phyloP scores from a whole-genome alignment of 2,113 vertebrate genomes.

The Tautogolabrus adspersus region DNA sequence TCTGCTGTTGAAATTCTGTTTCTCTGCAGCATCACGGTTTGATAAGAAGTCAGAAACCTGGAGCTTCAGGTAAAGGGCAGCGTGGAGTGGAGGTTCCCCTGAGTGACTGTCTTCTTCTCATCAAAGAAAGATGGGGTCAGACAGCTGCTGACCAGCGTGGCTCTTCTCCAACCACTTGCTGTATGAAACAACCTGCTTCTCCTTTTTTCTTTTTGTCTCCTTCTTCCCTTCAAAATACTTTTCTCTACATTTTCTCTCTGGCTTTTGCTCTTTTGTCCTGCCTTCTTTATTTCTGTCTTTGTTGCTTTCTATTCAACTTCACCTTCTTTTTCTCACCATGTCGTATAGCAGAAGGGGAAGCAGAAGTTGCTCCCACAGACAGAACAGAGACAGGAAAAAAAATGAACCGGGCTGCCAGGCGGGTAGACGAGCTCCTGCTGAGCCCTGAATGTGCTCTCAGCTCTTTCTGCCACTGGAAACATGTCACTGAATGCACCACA shows the following conservation, averaged over 20 bases:
- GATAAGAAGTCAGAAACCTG: neutral
- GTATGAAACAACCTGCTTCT: slow-evolving; percentile 21
- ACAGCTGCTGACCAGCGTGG: slow-evolving; percentile 28
- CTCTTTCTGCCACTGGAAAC: slow-evolving; percentile 36
- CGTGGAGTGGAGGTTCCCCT: slow-evolving; percentile 32
- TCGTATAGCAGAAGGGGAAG: neutral
- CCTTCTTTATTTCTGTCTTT: neutral
- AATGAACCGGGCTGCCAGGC: neutral
- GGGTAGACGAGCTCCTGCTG: slow-evolving; percentile 34
- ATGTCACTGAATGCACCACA: slow-evolving; percentile 23
- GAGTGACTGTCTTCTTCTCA: slow-evolving; percentile 26
- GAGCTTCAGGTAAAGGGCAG: slow-evolving; percentile 49
- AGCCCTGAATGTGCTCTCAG: slow-evolving; percentile 22
- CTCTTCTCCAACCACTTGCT: slow-evolving; percentile 21
- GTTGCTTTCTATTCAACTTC: neutral
- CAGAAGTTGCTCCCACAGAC: slow-evolving; percentile 39
- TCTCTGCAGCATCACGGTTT: slow-evolving; percentile 6
- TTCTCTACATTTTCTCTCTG: slow-evolving; percentile 1
- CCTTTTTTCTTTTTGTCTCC: slow-evolving; percentile 12
- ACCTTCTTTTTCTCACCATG: neutral
- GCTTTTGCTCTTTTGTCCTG: neutral
- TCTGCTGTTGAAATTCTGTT: neutral
- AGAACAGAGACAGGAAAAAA: slow-evolving; percentile 9
- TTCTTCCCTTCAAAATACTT: slow-evolving; percentile 3
- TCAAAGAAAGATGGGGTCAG: slow-evolving; percentile 49